phyloP scores from a whole-genome alignment of 2,113 vertebrate genomes.

The Eclectus roratus region DNA sequence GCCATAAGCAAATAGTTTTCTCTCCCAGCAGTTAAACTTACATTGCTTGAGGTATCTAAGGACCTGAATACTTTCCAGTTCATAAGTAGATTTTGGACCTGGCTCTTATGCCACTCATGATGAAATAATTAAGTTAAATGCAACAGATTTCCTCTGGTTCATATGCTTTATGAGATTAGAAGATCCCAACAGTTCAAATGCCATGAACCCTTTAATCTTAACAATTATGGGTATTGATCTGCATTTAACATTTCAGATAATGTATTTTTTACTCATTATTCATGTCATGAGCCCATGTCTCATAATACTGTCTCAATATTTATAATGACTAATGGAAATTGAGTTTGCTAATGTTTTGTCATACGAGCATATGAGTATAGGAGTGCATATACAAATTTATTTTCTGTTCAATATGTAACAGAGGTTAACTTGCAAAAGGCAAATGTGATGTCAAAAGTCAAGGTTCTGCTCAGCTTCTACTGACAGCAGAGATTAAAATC shows the following conservation, averaged over 20 bases:
- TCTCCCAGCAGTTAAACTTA: not conserved
- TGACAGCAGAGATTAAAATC: not conserved
- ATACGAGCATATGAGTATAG: not conserved
- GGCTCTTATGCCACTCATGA: not conserved
- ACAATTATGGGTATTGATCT: not conserved
- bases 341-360: not conserved
- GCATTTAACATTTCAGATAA: not conserved
- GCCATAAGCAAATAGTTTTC: slow-evolving; percentile 3
- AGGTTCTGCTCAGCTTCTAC: not conserved
- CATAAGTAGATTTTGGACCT: not conserved
- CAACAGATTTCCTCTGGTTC: not conserved
- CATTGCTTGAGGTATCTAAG: not conserved
- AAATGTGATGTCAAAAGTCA: not conserved
- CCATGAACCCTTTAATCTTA: not conserved
- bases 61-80: not conserved
- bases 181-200: not conserved
- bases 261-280: not conserved
- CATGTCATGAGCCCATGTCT: not conserved
- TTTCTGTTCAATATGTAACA: not conserved
- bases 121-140: not conserved
- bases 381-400: not conserved
- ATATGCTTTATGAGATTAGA: not conserved
- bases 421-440: not conserved
- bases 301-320: not conserved
- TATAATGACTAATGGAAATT: not conserved